Percentiles rank a stretch among this genome's conserved stretches.
Conservation (phyloP, 2,113 vertebrate genomes). For the Hippopotamus amphibius region DNA sequence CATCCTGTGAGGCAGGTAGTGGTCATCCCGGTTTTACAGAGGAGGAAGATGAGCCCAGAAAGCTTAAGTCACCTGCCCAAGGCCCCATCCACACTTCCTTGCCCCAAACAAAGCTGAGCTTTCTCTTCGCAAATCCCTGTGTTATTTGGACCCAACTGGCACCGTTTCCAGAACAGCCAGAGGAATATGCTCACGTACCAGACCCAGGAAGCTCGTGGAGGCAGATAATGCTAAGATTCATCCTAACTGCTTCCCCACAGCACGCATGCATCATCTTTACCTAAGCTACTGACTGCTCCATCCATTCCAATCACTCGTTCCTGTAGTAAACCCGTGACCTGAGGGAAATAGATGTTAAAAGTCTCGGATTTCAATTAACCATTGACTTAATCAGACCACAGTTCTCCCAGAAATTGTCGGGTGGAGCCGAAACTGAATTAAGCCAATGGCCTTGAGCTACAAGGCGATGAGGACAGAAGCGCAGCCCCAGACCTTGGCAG, state of each 20-base stretch:
- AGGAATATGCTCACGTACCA: neutral
- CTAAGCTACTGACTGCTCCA: neutral
- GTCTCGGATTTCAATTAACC: neutral
- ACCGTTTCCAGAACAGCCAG: neutral
- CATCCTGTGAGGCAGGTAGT: neutral
- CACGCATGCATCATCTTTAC: neutral
- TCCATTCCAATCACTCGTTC: neutral
- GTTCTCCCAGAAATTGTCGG: neutral
- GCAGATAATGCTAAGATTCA: neutral
- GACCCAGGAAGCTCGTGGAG: neutral
- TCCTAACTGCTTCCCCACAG: neutral
- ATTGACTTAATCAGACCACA: neutral
- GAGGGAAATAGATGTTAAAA: neutral
- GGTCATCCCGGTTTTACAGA: neutral
- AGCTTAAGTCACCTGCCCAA: neutral
- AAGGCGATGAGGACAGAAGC: constrained; percentile 19
- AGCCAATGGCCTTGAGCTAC: neutral
- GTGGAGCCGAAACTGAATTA: neutral
- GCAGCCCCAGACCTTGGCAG: constrained; percentile 61
- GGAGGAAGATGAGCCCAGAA: neutral
- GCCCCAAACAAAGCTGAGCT: neutral
- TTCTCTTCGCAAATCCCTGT: neutral
- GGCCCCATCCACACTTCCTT: neutral
- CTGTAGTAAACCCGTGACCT: neutral
- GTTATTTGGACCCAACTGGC: neutral